Conservation (phyloP, 2,888 invertebrate species). For the Opisthograptis luteolata region DNA sequence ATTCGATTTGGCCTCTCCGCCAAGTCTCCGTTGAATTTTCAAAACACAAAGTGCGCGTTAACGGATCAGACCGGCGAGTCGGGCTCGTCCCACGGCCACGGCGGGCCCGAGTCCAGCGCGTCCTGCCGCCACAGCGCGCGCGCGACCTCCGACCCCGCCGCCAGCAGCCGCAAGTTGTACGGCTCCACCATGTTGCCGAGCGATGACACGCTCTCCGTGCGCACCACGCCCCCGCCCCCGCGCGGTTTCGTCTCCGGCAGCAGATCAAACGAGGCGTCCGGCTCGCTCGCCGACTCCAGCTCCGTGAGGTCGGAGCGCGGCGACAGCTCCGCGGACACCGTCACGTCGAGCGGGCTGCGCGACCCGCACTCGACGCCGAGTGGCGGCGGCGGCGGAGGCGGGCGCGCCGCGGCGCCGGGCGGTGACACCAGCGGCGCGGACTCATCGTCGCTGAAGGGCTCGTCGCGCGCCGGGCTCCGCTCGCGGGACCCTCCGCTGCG, state of each 20-base stretch:
- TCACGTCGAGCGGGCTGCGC: slow-evolving; percentile 43
- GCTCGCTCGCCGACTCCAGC: slow-evolving; percentile 65
- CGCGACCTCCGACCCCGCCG: slow-evolving; percentile 55
- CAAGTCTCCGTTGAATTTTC: slow-evolving; percentile 9
- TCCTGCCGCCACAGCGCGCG: slow-evolving; percentile 79
- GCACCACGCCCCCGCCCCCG: slow-evolving; percentile 33
- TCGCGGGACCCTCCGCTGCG: slow-evolving; percentile 66
- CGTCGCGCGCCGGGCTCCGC: slow-evolving; percentile 65
- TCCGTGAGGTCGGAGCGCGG: slow-evolving; percentile 75
- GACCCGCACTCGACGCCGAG: slow-evolving; percentile 50
- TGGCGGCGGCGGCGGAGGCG: slow-evolving; percentile 15
- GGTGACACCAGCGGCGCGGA: slow-evolving; percentile 86
- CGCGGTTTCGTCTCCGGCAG: slow-evolving; percentile 51
- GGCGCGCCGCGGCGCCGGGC: slow-evolving; percentile 34
- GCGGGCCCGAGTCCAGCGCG: slow-evolving; percentile 74
- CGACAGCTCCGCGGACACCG: slow-evolving; percentile 61
- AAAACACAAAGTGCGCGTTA: slow-evolving; percentile 13
- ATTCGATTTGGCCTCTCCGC: slow-evolving; percentile 19
- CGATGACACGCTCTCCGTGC: slow-evolving; percentile 60
- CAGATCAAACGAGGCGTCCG: slow-evolving; percentile 56
- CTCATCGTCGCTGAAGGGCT: slow-evolving; percentile 85
- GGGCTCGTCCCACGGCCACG: slow-evolving; percentile 80
- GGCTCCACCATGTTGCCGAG: slow-evolving; percentile 72
- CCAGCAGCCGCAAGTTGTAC: slow-evolving; percentile 73
- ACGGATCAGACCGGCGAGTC: slow-evolving; percentile 74